Percentiles rank a stretch among this genome's conserved stretches.
Evolutionary conservation across 1,140 invertebrate genomes (phyloP).

Genomic region (Wiebesia pumilae): DNA sequence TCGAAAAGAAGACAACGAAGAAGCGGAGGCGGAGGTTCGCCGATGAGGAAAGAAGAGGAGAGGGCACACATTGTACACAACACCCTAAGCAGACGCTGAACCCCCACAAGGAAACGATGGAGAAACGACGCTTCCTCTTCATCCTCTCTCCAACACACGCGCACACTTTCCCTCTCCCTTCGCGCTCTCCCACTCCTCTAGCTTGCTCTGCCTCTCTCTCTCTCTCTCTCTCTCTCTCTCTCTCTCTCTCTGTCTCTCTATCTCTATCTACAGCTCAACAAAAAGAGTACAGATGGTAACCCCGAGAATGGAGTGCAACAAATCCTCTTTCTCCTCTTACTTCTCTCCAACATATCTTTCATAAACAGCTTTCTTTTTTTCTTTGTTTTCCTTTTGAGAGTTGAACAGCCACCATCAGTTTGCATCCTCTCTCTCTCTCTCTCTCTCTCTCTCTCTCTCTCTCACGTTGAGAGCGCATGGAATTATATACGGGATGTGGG

Average conservation of each 20-base stretch:
- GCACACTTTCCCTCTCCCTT: neutral
- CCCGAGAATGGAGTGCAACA: neutral
- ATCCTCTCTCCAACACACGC: neutral
- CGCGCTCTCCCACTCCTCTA: neutral
- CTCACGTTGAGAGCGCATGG: neutral
- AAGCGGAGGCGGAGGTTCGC: conserved; percentile 1
- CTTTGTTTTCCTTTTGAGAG: neutral
- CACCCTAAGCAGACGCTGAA: conserved; percentile 10
- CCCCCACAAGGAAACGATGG: conserved; percentile 29
- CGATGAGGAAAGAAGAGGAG: neutral
- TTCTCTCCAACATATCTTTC: conserved; percentile 1
- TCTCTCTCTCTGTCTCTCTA: neutral
- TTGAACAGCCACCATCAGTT: too few relatives aligned
- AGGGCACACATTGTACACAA: neutral
- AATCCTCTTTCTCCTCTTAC: neutral
- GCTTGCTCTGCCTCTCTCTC: neutral
- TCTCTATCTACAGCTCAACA: neutral
- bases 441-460: neutral
- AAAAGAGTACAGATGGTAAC: neutral
- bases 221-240: neutral
- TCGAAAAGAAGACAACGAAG: conserved; percentile 8
- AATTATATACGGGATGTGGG: conserved; percentile 19
- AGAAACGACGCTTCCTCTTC: conserved; percentile 25
- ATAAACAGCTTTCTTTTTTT: neutral
- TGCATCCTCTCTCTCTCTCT: conserved; percentile 5